phyloP scores from a whole-genome alignment of 2,113 vertebrate genomes.

The Notarius quadriscutis region DNA sequence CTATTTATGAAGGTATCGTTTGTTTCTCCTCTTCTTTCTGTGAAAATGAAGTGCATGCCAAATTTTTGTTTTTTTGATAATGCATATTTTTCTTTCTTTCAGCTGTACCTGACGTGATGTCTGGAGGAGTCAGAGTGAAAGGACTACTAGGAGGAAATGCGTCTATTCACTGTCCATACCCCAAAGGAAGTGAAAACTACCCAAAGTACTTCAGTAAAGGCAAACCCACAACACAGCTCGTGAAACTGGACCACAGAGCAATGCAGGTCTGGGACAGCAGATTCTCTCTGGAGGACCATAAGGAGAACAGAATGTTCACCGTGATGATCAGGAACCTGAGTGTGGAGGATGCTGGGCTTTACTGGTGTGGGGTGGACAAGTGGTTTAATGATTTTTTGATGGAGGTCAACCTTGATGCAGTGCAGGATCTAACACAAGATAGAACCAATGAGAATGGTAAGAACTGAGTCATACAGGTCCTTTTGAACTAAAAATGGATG shows the following conservation, averaged over 20 bases:
- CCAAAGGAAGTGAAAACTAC: conserved; percentile 26
- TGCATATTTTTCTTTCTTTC: background rate
- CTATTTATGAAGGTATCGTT: too few relatives aligned
- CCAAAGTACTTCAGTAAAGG: conserved; percentile 60
- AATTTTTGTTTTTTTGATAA: background rate
- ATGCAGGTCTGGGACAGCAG: background rate
- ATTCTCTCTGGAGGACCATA: conserved; percentile 20
- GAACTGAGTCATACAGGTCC: background rate
- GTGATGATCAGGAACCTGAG: conserved; percentile 41
- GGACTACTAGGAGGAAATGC: conserved; percentile 23
- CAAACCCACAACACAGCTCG: background rate
- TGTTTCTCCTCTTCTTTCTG: too few relatives aligned
- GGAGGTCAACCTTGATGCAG: conserved; percentile 4
- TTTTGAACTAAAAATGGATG: background rate
- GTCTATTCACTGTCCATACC: conserved; percentile 40
- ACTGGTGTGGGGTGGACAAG: background rate
- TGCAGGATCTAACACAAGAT: background rate
- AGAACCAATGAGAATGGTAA: conserved; percentile 9
- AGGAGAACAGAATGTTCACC: background rate
- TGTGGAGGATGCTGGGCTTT: conserved; percentile 33
- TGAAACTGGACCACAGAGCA: background rate
- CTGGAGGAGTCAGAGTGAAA: background rate
- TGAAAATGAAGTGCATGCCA: background rate
- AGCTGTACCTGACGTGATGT: background rate
- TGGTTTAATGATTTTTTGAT: accelerated